phyloP scores from a whole-genome alignment of 2,113 vertebrate genomes.

The Paradisaea rubra region DNA sequence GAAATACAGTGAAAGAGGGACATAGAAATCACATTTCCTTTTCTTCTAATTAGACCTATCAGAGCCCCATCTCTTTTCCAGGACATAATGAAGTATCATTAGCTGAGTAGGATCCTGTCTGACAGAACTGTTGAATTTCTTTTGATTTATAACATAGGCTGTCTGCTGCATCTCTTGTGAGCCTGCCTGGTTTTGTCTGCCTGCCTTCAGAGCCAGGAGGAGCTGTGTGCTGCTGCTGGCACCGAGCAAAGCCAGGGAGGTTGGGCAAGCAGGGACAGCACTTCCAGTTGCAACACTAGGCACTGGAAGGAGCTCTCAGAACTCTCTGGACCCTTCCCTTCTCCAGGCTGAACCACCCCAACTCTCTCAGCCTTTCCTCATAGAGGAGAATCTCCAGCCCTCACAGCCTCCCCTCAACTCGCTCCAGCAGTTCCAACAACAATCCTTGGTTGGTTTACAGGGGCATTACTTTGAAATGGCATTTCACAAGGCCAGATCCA shows the following conservation, averaged over 20 bases:
- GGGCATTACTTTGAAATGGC: background rate
- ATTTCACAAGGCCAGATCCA: background rate
- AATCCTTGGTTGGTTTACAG: background rate
- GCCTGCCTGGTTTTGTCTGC: background rate
- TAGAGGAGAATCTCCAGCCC: background rate
- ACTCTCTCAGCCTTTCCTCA: background rate
- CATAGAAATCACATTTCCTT: background rate
- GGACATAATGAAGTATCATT: background rate
- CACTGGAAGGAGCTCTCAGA: background rate
- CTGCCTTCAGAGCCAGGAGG: background rate
- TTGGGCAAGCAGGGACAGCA: background rate
- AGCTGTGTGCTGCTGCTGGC: accelerated
- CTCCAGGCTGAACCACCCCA: background rate
- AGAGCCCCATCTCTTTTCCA: background rate
- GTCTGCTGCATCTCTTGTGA: background rate
- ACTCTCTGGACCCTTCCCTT: background rate
- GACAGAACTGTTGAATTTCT: background rate
- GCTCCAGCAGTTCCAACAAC: background rate
- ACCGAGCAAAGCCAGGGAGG: background rate
- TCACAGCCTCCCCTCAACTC: background rate
- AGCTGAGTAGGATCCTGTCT: background rate
- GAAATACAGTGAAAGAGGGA: background rate
- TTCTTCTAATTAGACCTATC: background rate
- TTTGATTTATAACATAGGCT: background rate
- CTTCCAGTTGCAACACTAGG: accelerated